Percentiles rank a stretch among this genome's conserved stretches.
These are phyloP conservation scores for Sminthopsis crassicaudata DNA, from an alignment of 2,113 vertebrate species.

Conservation along the genomic window DNA sequence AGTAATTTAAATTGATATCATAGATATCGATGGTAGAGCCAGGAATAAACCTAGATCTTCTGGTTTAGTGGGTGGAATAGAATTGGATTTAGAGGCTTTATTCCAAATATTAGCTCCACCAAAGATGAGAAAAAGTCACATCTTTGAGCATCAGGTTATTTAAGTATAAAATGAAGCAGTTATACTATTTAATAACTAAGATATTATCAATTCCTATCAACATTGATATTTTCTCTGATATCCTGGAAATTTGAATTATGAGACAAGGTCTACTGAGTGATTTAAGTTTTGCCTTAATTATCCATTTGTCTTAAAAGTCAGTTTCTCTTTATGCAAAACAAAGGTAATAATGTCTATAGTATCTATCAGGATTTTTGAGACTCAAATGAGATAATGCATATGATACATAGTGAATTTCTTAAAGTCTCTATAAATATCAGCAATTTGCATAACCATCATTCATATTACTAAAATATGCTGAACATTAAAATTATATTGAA, in stretches of 20 bases:
- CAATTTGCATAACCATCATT: not conserved
- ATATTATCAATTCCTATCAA: not conserved
- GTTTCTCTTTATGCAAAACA: not conserved
- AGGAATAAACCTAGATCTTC: not conserved
- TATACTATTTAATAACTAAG: not conserved
- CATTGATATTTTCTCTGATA: not conserved
- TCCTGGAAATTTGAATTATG: not conserved
- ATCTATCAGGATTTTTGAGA: not conserved
- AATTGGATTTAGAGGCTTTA: not conserved
- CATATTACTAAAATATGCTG: not conserved
- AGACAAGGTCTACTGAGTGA: not conserved
- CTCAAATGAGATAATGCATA: not conserved
- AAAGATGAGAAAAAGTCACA: not conserved
- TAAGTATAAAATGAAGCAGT: not conserved
- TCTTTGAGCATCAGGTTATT: not conserved
- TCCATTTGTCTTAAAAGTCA: not conserved
- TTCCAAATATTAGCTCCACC: not conserved
- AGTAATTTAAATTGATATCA: not conserved
- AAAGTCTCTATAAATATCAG: not conserved
- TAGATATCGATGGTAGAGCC: not conserved
- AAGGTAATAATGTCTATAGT: not conserved
- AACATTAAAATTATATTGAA: not conserved
- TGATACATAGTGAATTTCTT: not conserved
- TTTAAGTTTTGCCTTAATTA: not conserved
- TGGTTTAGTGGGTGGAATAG: not conserved